Evolutionary conservation across 1,140 invertebrate genomes (phyloP), one percentile per base, ranked within the genome.

Genomic region (Arion vulgaris): DNA sequence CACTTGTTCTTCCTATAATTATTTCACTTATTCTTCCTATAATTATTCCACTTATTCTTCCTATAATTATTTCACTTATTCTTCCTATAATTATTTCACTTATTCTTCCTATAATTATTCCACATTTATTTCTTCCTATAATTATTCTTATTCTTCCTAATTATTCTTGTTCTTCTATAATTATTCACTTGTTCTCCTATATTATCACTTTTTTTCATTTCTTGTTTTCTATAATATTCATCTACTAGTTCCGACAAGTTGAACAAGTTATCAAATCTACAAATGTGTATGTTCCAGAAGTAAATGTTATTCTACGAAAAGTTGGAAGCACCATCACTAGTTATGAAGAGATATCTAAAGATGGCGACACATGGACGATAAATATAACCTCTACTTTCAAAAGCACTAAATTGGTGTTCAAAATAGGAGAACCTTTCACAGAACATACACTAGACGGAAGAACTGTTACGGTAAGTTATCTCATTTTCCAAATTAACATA

Each of bases 341-440:
- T 15, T 94, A 95, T 26, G 94, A 96, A 73, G 95, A 96, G 83
- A 93, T 97, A 57, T 94, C 93, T 9, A 93, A 95, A 78, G 94
- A 95, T 15, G 95, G 95, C 76, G 95, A 94, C 85, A 87, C 92
- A 5, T 97, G 95, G 92, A 94, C 94, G 0, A 87, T 98, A 49
- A 95, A 95, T 83, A 96, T 96, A 1, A 94, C 94, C 5, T 96
- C 96, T 17, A 96, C 96, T 0, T 97, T 98, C 91, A 97, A 97
- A 90, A 97, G 94, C 85, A 94, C 95, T 0, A 94, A 95, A 80
- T 94, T 96, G 68, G 95, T 94, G 84, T 98, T 98, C 92, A 96
- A 93, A 83, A 93, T 96, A 7, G 96, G 95, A 36, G 94, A 96
- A 85, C 95, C 96, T 90, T 96, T 97, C 90, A 95, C 97, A 17